A percentile compares a stretch with the other conserved stretches of the same genome.
phyloP scores from a whole-genome alignment of 1,140 invertebrate genomes.

The Radopholus similis region DNA sequence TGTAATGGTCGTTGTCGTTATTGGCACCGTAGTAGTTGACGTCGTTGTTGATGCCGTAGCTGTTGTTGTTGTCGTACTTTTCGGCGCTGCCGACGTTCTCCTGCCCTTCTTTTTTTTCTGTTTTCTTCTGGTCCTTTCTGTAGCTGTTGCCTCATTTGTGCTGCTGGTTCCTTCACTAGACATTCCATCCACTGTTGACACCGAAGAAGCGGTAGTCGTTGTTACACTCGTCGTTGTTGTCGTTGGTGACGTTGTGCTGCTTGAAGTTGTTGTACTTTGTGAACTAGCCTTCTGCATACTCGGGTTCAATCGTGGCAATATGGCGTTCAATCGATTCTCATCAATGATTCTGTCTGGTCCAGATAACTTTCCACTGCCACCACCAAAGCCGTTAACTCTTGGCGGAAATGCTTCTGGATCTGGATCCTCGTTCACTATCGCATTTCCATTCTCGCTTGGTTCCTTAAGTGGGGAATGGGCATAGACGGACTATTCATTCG shows the following conservation, averaged over 20 bases:
- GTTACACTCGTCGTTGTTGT: neutral
- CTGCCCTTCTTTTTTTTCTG: too few relatives aligned
- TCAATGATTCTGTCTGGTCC: slow-evolving; percentile 25
- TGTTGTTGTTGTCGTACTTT: neutral
- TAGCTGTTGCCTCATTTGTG: too few relatives aligned
- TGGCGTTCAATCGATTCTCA: slow-evolving; percentile 12
- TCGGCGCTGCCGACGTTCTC: too few relatives aligned
- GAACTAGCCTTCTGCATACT: slow-evolving; percentile 2
- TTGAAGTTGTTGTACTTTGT: slow-evolving; percentile 18
- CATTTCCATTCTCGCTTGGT: slow-evolving; percentile 3
- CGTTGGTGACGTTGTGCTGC: neutral
- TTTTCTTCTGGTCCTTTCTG: too few relatives aligned
- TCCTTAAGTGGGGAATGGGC: neutral
- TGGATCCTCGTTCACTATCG: slow-evolving; percentile 9
- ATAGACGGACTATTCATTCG: neutral
- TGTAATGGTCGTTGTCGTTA: slow-evolving; percentile 18
- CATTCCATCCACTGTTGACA: too few relatives aligned
- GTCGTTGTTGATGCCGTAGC: neutral
- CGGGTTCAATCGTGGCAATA: slow-evolving; percentile 24
- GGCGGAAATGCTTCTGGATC: neutral
- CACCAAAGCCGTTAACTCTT: neutral
- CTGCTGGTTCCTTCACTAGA: too few relatives aligned
- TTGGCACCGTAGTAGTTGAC: slow-evolving; percentile 4
- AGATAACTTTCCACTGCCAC: neutral
- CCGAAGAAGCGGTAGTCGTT: too few relatives aligned